Base-by-base conservation (phyloP, 30 jellyfish, hydroid and myxozoan genomes). In the Rhopilema esculentum region DNA sequence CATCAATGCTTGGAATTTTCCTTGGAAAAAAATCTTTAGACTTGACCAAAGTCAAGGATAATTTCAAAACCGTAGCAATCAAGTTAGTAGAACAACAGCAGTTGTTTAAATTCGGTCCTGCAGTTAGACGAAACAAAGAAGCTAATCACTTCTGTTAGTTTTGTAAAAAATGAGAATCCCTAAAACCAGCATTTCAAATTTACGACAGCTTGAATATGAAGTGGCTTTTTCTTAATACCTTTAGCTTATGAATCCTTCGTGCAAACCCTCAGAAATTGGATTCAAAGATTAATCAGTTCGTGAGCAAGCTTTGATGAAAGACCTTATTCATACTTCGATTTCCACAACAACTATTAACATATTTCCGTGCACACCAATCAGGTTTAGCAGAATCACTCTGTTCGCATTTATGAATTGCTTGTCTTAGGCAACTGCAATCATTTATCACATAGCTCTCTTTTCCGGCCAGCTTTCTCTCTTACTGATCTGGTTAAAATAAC, bases 261-360 rank as follows among this genome's bases (percentile, higher is more conserved):
- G 69, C 69, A 73, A 33, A 73, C 84, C 84, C 22, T 49, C 0
- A 80, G 64, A 80, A 64, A 80, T 80, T 65, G 90, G 90, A 80
- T 80, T 80, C 61, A 40, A 8, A 16, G 49, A 30, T 31, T 67
- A 80, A 80, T 80, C 90, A 79, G 83, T 27, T 80, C 12, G 27
- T 25, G 19, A 8, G 23, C 49, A 24, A 66, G 12, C 49, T 21
- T 7, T 51, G 75, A 80, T 51, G 82, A 80, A 80, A 66, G 90
- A 21, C 72, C 68, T 50, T 81, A 80, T 80, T 80, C 80, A 80
- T 31, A 64, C 27, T 31, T 80, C 31, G 73, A 73, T 65, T 16
- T 65, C 75, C 17, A 63, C 90, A 51, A 26, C 72, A 62, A 65
- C 80, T 57, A 80, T 66, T 49, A 80, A 40, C 65, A 80, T 66